phyloP scores from a whole-genome alignment of 2,113 vertebrate species.

The Lepidiolamprologus cunningtoni region DNA sequence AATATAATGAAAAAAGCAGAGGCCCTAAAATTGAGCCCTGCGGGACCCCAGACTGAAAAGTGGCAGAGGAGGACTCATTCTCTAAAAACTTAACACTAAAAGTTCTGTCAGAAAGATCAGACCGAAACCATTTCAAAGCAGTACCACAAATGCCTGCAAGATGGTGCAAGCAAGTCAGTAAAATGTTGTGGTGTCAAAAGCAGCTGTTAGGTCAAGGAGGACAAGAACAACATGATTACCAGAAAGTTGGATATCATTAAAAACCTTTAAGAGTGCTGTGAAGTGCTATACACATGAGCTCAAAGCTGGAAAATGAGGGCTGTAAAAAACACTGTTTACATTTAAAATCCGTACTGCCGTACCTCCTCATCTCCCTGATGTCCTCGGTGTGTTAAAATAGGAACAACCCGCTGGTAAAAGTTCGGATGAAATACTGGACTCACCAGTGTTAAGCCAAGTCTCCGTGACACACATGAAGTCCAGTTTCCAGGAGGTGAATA shows the following conservation, averaged over 20 bases:
- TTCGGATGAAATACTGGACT: rapidly evolving
- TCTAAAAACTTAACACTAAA: neutral
- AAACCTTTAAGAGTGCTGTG: neutral
- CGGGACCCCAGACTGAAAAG: neutral
- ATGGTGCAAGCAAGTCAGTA: neutral
- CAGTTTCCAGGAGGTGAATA: neutral
- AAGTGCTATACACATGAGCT: neutral
- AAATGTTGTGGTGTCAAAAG: neutral
- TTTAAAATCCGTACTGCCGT: rapidly evolving
- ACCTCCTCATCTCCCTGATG: neutral
- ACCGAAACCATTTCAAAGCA: neutral
- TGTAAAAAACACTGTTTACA: neutral
- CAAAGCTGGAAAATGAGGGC: neutral
- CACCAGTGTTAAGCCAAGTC: neutral
- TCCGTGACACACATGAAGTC: neutral
- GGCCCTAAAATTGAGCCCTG: neutral
- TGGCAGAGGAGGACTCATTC: neutral
- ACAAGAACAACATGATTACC: neutral
- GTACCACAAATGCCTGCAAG: neutral
- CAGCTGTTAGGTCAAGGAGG: neutral
- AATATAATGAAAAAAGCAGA: neutral
- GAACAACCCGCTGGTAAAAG: neutral
- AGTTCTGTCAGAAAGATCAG: neutral
- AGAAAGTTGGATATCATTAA: neutral
- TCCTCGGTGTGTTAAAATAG: neutral